Base-by-base conservation (phyloP, 2,797 vertebrate species). In the Hipposideros larvatus region DNA sequence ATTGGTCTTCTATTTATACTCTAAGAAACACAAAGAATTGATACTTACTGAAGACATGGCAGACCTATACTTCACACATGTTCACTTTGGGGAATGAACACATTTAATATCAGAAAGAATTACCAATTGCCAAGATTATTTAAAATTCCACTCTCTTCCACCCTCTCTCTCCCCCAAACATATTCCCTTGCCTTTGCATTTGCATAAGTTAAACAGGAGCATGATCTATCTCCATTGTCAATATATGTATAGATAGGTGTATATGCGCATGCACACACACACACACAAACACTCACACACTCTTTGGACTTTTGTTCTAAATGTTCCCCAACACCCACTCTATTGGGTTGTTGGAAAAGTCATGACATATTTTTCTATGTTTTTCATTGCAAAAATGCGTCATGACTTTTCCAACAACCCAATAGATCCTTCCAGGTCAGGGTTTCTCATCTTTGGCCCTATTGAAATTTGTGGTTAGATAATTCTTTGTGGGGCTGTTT, bases 161-260 rank as follows among this genome's bases (percentile, higher is more conserved):
- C n/a, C 8, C 5, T 61, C 11, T 7, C 14, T 26, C 59, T 4
- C 7, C 6, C 55, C 43, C 19, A 68, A 80, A 74, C 73, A 51
- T 57, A 75, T 68, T 63, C 51, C 43, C 46, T 71, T 87, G n/a
- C 16, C 46, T 95, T 85, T 92, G 73, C 5, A 85, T 66, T 89
- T 71, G 51, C 53, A 31, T 31, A 63, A 48, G 21, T 84, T 94
- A 53, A 74, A 79, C 31, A 77, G 61, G 59, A 22, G 8, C 15
- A 4, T 34, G 7, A 75, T 37, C 41, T 53, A 21, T 74, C 59
- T 89, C 19, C 28, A 7, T 80, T 70, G 43, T 79, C 63, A 21
- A 10, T 57, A 16, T 63, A 59, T 6, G 7, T 16, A 11, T 48
- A 90, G 46, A 43, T 91, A 28, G 19, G 46, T 46, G 4, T 57